Evolutionary conservation across 2,113 vertebrate genomes (phyloP).

Genomic region (Eurypyga helias): DNA sequence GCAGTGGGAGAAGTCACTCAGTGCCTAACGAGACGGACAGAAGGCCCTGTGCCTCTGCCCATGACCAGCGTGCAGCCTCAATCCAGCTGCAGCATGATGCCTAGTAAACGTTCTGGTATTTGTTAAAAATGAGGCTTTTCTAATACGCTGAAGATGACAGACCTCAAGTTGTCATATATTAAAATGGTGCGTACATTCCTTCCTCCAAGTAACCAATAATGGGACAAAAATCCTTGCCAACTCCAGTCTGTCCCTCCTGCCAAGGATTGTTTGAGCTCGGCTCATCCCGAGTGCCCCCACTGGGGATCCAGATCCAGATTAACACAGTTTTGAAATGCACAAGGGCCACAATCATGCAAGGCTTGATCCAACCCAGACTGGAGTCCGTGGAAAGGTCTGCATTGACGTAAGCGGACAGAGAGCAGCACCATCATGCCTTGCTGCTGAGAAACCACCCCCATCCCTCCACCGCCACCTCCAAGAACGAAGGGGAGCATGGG

Average conservation of each 20-base stretch:
- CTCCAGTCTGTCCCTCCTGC: constrained; percentile 41
- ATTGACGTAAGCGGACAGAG: constrained; percentile 25
- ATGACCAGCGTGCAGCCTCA: neutral
- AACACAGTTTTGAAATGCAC: constrained; percentile 27
- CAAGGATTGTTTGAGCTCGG: constrained; percentile 62
- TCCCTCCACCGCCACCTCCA: rapidly evolving
- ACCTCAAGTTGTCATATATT: constrained; percentile 59
- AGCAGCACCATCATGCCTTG: neutral
- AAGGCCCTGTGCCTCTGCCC: neutral
- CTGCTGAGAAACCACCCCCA: neutral
- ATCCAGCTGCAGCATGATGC: neutral
- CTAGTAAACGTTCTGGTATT: neutral
- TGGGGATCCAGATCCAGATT: constrained; percentile 66
- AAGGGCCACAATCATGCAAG: constrained; percentile 35
- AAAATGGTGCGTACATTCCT: constrained; percentile 53
- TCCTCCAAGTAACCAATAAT: constrained; percentile 32
- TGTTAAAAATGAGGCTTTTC: constrained; percentile 53
- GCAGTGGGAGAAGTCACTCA: neutral
- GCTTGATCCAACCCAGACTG: constrained; percentile 36
- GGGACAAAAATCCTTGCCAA: constrained; percentile 54
- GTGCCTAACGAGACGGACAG: neutral
- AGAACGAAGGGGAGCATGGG: rapidly evolving
- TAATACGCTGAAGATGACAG: constrained; percentile 51
- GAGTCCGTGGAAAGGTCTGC: constrained; percentile 54
- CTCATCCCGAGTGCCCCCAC: constrained; percentile 37